phyloP scores from a whole-genome alignment of 1,140 invertebrate genomes.

The Pseudobourletiella spinata region DNA sequence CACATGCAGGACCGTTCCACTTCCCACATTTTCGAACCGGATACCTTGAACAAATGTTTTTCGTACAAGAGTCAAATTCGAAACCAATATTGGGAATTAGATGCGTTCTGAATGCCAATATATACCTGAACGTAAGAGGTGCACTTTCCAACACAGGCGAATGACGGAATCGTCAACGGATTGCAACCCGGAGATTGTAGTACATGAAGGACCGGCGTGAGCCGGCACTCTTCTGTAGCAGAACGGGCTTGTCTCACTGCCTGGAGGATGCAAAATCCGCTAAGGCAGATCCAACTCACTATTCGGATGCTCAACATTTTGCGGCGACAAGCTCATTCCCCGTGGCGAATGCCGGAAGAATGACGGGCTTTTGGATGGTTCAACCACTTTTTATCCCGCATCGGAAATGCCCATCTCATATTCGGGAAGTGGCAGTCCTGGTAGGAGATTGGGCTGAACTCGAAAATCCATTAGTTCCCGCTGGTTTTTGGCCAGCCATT shows the following conservation, averaged over 20 bases:
- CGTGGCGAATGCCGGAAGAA: too few species aligned
- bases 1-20: conserved; percentile 91
- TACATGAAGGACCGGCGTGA: conserved; percentile 84
- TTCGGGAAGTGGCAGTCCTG: too few species aligned
- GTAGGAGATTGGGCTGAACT: too few species aligned
- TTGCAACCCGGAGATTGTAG: conserved; percentile 84
- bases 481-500: too few species aligned
- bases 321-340: too few species aligned
- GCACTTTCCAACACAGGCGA: conserved; percentile 82
- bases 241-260: background rate
- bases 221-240: conserved; percentile 66
- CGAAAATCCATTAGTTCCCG: too few species aligned
- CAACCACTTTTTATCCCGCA: too few species aligned
- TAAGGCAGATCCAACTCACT: background rate
- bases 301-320: too few species aligned
- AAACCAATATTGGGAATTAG: background rate
- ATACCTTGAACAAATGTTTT: conserved; percentile 54
- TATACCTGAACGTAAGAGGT: conserved; percentile 85
- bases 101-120: too few species aligned
- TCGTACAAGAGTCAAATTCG: background rate
- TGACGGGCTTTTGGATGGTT: too few species aligned
- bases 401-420: too few species aligned
- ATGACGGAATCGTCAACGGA: conserved; percentile 85
- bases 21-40: conserved; percentile 93
- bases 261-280: background rate